These are phyloP conservation scores for Chymomyza procnemis DNA, from an alignment of 2,888 invertebrate species.

Conservation along the genomic window DNA sequence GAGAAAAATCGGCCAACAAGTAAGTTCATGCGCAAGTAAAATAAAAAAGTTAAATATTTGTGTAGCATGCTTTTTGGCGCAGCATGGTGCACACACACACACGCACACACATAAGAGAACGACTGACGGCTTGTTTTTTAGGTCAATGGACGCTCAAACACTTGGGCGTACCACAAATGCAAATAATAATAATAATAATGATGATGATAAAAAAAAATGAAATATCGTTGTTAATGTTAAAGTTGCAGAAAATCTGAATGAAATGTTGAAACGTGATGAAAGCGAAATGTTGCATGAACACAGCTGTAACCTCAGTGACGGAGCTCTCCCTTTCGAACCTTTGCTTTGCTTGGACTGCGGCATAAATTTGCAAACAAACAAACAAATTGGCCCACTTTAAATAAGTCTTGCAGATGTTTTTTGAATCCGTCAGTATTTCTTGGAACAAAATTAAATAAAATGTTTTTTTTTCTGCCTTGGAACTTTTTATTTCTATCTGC, in stretches of 20 bases:
- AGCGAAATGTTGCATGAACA: background rate
- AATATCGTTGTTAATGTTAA: background rate
- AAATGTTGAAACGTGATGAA: background rate
- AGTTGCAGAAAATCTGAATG: background rate
- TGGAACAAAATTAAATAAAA: slow-evolving; percentile 39
- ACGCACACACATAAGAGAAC: background rate
- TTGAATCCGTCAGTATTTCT: slow-evolving; percentile 18
- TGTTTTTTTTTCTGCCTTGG: slow-evolving; percentile 16
- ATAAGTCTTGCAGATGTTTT: slow-evolving; percentile 24
- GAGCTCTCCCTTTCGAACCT: background rate
- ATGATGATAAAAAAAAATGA: background rate
- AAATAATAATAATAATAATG: slow-evolving; percentile 7
- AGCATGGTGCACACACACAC: background rate
- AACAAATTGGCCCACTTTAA: slow-evolving; percentile 22
- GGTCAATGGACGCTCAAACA: slow-evolving; percentile 45
- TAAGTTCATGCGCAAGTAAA: slow-evolving; percentile 23
- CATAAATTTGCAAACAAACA: slow-evolving; percentile 19
- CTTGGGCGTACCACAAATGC: background rate
- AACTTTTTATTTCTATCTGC: background rate
- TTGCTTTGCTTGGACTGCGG: background rate
- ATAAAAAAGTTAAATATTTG: slow-evolving; percentile 31
- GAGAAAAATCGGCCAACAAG: slow-evolving; percentile 1
- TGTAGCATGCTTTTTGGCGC: slow-evolving; percentile 42
- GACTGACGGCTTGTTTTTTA: slow-evolving; percentile 30
- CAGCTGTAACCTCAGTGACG: too few relatives aligned